Base-by-base conservation (phyloP, 2,797 vertebrate species). In the Crypturellus tataupa region DNA sequence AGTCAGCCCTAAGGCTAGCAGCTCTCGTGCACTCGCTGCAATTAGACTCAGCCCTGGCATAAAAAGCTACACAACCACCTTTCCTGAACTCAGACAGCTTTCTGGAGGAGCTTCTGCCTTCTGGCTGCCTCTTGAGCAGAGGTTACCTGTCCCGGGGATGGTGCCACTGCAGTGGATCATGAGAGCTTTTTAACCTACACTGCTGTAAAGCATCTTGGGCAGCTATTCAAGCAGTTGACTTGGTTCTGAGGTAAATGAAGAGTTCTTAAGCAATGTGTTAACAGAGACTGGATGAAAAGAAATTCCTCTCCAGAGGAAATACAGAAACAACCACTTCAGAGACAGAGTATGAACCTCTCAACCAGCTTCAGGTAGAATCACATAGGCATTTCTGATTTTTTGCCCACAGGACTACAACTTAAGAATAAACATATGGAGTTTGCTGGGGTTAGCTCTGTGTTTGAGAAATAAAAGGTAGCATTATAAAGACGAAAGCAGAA, bases 131-230 rank as follows among this genome's bases (percentile, higher is more conserved):
- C 9, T 77, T 17, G 76, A 37, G 29, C 0, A 67, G 25, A 85
- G 9, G 12, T 29, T 47, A 35, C 51, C 27, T 37, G 60, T 84
- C 56, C n/a, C 49, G 65, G 17, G 1, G 46, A 56, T 19, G 6
- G 12, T n/a, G 47, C 58, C 37, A 79, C n/a, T 33, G 27, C 8
- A 83, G 35, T 2, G 9, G n/a, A 79, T 42, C 25, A n/a, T 0
- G 0, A 62, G 18, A 6, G 37, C 44, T 12, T 71, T 37, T 31
- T 75, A 72, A 60, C 1, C 2, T 6, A 6, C 1, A 6, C 1
- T 21, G 23, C 1, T 4, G 59, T 79, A 11, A 73, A 64, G 42
- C 27, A 91, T 10, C 69, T 67, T 39, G 44, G 27, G 21, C 16
- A 69, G 13, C 40, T 68, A 16, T 27, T 64, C 35, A 37, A 70